phyloP scores from a whole-genome alignment of 2,888 invertebrate species.

The Erebia ligea region DNA sequence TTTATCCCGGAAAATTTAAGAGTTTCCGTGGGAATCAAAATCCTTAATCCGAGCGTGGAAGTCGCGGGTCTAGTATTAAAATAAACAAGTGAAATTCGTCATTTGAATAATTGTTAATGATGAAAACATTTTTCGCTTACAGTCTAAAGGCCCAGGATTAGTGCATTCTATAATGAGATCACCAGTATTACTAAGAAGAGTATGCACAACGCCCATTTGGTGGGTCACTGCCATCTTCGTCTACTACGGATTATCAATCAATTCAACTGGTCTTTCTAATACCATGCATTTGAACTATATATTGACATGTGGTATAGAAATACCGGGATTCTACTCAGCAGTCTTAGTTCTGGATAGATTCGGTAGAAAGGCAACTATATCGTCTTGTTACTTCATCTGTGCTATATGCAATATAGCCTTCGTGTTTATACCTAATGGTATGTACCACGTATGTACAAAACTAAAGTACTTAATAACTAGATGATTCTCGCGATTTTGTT shows the following conservation, averaged over 20 bases:
- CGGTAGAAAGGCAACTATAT: constrained; percentile 59
- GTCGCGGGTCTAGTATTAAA: too few species aligned
- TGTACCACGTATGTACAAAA: constrained; percentile 47
- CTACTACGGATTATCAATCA: constrained; percentile 86
- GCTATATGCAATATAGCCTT: constrained; percentile 42
- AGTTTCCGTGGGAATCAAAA: too few species aligned
- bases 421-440: constrained; percentile 41
- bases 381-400: constrained; percentile 41
- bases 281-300: constrained; percentile 86
- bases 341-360: constrained; percentile 79
- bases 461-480: neutral
- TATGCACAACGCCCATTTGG: constrained; percentile 82
- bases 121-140: neutral
- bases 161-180: constrained; percentile 72
- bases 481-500: too few species aligned
- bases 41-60: too few species aligned
- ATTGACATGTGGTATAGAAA: constrained; percentile 82
- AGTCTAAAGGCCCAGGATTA: constrained; percentile 36
- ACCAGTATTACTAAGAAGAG: constrained; percentile 73
- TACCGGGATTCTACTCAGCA: constrained; percentile 84
- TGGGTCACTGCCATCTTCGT: constrained; percentile 86
- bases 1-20: too few species aligned
- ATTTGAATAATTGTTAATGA: too few species aligned
- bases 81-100: too few species aligned
- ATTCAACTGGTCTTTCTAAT: constrained; percentile 85